Evolutionary conservation across 30 jellyfish, hydroid and myxozoan genomes (phyloP), one percentile per base, ranked within the genome.

Genomic region (Turritopsis rubra): DNA sequence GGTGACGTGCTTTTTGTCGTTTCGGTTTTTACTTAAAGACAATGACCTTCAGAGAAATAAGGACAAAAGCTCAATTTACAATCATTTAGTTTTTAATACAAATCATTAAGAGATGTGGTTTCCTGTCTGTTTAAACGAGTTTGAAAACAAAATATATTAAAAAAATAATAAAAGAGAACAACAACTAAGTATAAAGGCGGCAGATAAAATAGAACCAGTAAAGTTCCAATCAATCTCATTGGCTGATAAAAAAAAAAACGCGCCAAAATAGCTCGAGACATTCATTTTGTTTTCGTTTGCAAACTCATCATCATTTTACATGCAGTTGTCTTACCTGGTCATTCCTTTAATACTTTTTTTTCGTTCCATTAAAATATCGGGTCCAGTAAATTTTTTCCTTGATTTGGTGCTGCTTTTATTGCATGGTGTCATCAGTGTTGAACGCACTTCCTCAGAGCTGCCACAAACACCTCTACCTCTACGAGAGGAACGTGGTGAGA

Each of bases 321-420:
- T 18, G 73, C 21, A 60, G 73, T 23, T 18, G 0, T 0, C 21
- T 1, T 22, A 82, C 88, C 88, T 82, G 1, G 88, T 82, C 88
- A 82, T 82, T 71, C 88, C 88, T 29, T 82, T 82, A 5, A 82
- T 27, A 7, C 82, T 41, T 82, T 82, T 82, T 21, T 52, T 29
- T 18, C 88, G 23, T 24, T 82, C 88, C 28, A 71, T 65, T 18
- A 82, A 29, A 16, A 82, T 65, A 82, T 66, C 88, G 17, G 84
- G 86, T 25, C 86, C 82, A 13, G 82, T n/a, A 52, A 74, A 74
- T 74, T 74, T 74, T 52, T 30, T 28, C 71, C 73, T 68, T 25
- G 24, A 41, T 28, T 54, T 28, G 7, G 23, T 7, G 85, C 71
- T 16, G 41, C 18, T 28, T n/a, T 82, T 82, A 13, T 82, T 66